phyloP scores from a whole-genome alignment of 2,797 vertebrate genomes.

The Chiroxiphia lanceolata region DNA sequence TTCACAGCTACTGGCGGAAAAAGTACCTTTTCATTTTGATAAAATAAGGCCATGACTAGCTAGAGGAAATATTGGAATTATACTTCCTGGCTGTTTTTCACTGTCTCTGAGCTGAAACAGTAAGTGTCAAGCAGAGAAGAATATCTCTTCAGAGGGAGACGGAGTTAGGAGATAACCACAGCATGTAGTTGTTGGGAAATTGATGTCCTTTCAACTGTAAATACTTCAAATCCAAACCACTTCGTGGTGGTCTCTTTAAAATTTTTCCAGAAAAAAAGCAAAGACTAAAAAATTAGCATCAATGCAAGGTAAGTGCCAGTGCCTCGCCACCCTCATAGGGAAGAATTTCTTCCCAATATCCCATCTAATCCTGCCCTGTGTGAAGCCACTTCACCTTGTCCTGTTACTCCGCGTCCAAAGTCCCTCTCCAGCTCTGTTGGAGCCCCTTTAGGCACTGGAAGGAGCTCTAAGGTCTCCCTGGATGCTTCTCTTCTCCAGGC shows the following conservation, averaged over 20 bases:
- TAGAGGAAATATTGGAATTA: background rate
- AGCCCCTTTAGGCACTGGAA: rapidly evolving
- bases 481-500: background rate
- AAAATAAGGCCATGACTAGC: background rate
- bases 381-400: background rate
- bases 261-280: background rate
- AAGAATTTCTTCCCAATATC: background rate
- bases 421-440: background rate
- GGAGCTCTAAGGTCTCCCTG: background rate
- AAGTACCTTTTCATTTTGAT: constrained; percentile 1
- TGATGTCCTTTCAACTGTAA: background rate
- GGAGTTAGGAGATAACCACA: background rate
- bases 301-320: background rate
- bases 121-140: background rate
- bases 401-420: background rate
- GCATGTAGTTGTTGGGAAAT: background rate
- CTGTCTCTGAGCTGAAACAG: background rate
- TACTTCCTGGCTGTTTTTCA: background rate
- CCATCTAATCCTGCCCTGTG: background rate
- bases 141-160: background rate
- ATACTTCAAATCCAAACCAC: background rate
- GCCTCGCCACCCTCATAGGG: background rate
- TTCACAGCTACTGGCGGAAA: background rate
- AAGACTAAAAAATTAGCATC: background rate
- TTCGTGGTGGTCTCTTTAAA: background rate